phyloP scores from a whole-genome alignment of 2,797 vertebrate genomes.

The Streptopelia turtur region DNA sequence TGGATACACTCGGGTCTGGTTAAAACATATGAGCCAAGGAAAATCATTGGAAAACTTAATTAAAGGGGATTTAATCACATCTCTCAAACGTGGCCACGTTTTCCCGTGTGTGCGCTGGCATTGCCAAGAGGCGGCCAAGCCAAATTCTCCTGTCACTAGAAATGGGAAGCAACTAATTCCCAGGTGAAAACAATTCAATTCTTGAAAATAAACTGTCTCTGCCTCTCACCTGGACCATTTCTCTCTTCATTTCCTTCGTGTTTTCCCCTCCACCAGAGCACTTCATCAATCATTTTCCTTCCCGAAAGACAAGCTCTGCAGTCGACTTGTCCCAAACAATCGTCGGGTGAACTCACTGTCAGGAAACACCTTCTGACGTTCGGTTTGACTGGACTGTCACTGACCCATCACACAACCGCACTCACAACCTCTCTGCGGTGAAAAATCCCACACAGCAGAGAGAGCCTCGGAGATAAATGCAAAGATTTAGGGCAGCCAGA shows the following conservation, averaged over 20 bases:
- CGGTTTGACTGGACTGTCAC: background rate
- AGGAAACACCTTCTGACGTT: background rate
- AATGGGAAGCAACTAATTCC: background rate
- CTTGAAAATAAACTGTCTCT: background rate
- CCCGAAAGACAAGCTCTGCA: background rate
- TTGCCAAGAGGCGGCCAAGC: background rate
- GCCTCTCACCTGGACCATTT: background rate
- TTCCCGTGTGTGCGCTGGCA: background rate
- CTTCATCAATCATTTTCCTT: background rate
- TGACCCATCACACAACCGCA: background rate
- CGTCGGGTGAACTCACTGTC: background rate
- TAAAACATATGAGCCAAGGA: background rate
- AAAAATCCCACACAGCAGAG: background rate
- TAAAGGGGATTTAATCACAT: background rate
- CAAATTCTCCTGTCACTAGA: background rate
- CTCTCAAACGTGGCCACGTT: accelerated
- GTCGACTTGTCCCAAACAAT: background rate
- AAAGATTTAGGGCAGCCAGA: slow-evolving; percentile 40
- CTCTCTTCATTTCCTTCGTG: background rate
- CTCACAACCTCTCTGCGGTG: background rate
- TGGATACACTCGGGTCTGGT: background rate
- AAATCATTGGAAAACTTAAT: background rate
- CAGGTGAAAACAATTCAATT: background rate
- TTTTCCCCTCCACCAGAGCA: background rate
- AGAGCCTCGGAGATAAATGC: background rate